Percentiles rank a stretch among this genome's conserved stretches.
These are phyloP conservation scores for Bubo blakistoni DNA, from an alignment of 2,113 vertebrate species.

Conservation along the genomic window DNA sequence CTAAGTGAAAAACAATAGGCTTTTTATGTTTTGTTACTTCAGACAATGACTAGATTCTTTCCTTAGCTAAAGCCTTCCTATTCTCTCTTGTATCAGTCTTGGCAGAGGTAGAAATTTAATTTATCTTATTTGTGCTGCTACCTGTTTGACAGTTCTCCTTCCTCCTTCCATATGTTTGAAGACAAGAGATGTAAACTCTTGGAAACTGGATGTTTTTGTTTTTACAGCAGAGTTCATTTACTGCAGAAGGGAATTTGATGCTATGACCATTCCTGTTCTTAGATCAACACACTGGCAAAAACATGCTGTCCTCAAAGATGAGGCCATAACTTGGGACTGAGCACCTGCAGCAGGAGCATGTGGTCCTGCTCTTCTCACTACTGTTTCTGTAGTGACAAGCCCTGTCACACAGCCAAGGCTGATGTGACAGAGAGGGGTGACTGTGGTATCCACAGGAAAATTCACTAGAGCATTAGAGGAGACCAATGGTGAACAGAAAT, in stretches of 20 bases:
- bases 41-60: background rate
- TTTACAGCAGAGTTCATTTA: background rate
- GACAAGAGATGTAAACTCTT: background rate
- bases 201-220: fast-evolving
- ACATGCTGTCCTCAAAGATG: background rate
- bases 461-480: background rate
- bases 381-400: background rate
- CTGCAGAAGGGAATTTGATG: background rate
- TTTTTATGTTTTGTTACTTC: background rate
- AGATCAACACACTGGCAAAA: background rate
- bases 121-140: background rate
- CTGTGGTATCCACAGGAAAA: background rate
- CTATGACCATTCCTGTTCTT: background rate
- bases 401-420: background rate
- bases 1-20: background rate
- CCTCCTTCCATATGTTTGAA: background rate
- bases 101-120: background rate
- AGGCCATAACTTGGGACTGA: background rate
- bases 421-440: background rate
- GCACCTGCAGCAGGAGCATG: background rate
- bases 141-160: fast-evolving
- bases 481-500: background rate
- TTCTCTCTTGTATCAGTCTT: background rate
- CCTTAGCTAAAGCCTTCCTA: background rate
- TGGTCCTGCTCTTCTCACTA: background rate